Evolutionary conservation across 2,888 invertebrate species (phyloP).

Genomic region (Aromia moschata): DNA sequence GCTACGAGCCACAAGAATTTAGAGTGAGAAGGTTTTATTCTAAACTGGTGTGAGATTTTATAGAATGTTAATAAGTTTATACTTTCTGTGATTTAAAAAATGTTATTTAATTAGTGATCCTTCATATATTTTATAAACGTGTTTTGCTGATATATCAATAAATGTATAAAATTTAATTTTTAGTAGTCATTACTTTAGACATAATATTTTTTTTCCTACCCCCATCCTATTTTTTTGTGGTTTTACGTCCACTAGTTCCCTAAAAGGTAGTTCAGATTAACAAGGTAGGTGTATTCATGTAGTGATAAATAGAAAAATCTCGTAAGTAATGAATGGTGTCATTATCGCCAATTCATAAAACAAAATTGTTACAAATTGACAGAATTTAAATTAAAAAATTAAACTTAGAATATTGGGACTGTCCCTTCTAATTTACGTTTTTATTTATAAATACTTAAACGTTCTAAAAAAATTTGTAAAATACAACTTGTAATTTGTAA

Average conservation of each 20-base stretch:
- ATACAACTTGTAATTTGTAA: neutral
- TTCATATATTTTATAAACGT: slow-evolving; percentile 31
- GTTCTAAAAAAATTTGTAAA: too few relatives aligned
- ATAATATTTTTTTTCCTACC: slow-evolving; percentile 49
- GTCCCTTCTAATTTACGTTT: too few relatives aligned
- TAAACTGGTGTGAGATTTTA: slow-evolving; percentile 19
- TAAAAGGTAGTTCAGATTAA: slow-evolving; percentile 7
- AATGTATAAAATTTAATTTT: slow-evolving; percentile 57
- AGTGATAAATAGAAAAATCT: too few relatives aligned
- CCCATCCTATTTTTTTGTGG: slow-evolving; percentile 36
- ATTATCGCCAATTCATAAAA: too few relatives aligned
- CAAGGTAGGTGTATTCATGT: slow-evolving; percentile 33
- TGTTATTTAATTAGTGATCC: slow-evolving; percentile 23
- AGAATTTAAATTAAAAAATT: too few relatives aligned
- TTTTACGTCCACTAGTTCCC: neutral
- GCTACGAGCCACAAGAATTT: too few relatives aligned
- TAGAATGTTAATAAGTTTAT: slow-evolving; percentile 20
- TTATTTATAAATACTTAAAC: too few relatives aligned
- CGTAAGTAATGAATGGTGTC: too few relatives aligned
- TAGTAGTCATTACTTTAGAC: slow-evolving; percentile 55
- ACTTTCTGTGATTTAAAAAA: slow-evolving; percentile 4
- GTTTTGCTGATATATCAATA: slow-evolving; percentile 48
- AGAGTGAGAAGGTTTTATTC: too few relatives aligned
- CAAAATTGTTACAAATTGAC: too few relatives aligned
- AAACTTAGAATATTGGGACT: too few relatives aligned